Base-by-base conservation (phyloP, 2,113 vertebrate genomes). In the Syrrhaptes paradoxus region DNA sequence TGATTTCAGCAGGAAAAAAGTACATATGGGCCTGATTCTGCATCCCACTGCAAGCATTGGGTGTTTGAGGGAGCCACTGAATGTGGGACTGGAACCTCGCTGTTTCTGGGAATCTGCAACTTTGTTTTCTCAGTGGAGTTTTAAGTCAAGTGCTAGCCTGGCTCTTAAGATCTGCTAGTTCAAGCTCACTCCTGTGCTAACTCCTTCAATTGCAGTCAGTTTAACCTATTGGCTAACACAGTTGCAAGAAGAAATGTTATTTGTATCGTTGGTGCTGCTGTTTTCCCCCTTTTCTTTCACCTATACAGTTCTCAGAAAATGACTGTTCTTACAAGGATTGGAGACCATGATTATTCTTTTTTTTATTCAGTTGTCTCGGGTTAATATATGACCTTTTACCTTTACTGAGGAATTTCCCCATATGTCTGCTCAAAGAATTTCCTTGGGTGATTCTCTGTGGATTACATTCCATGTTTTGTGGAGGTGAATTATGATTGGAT, bases 371-470 rank as follows among this genome's bases (percentile, higher is more conserved):
- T 95, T 91, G 57, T 94, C 76, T 75, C 62, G 58, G 90, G 91
- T 96, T 80, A 96, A 93, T 92, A 77, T 80, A 85, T 95, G 81
- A 96, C 83, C 92, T 94, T 96, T 97, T 95, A 97, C 87, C 89
- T 97, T 95, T 71, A 59, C 52, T 71, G 75, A 97, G 85, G 88
- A 97, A 97, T 97, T 96, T 87, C 73, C 89, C 78, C 90, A 71
- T 83, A 81, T 92, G 79, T 95, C 94, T 96, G 55, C 89, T 96
- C 85, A 81, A 95, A 95, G 90, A 92, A 95, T 97, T 96, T 92
- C 92, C 94, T 79, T 92, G 87, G 93, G 80, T 94, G 84, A 85
- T 91, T 97, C 94, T 94, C 86, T 52, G 65, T 78, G 89, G 92
- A 71, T 77, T 96, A 96, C 83, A 75, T 85, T 96, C 74, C 79